These are phyloP conservation scores for Tauraco erythrolophus DNA, from an alignment of 2,113 vertebrate genomes.

Conservation along the genomic window DNA sequence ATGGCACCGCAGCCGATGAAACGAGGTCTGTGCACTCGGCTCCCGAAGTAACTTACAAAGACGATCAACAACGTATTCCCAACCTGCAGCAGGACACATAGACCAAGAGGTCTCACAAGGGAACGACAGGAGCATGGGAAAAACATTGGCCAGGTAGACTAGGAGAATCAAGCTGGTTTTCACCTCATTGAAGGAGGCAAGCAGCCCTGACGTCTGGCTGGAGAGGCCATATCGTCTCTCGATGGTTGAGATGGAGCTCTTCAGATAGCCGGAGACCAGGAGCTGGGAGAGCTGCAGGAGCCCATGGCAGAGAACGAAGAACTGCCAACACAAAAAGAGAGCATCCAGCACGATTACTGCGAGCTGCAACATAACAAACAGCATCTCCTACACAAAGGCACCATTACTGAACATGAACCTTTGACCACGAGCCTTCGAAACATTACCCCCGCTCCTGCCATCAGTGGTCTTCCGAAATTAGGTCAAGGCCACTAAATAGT, in stretches of 20 bases:
- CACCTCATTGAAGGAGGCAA: constrained; percentile 94
- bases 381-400: neutral
- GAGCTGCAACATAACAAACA: neutral
- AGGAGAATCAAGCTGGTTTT: neutral
- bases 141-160: accelerated
- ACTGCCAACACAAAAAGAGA: constrained; percentile 66
- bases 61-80: constrained; percentile 92
- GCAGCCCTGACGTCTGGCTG: constrained; percentile 89
- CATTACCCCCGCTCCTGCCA: neutral
- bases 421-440: neutral
- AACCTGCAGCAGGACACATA: constrained; percentile 77
- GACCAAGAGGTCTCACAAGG: neutral
- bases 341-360: neutral
- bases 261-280: constrained; percentile 91
- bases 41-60: constrained; percentile 93
- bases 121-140: accelerated
- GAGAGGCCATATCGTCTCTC: constrained; percentile 92
- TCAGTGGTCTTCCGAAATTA: neutral
- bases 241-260: constrained; percentile 94
- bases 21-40: constrained; percentile 89
- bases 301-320: constrained; percentile 92
- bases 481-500: accelerated
- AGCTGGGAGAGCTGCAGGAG: constrained; percentile 90
- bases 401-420: accelerated
- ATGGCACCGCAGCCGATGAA: constrained; percentile 88